These are phyloP conservation scores for Ptilodon capucinus DNA, from an alignment of 2,888 invertebrate genomes.

Conservation along the genomic window DNA sequence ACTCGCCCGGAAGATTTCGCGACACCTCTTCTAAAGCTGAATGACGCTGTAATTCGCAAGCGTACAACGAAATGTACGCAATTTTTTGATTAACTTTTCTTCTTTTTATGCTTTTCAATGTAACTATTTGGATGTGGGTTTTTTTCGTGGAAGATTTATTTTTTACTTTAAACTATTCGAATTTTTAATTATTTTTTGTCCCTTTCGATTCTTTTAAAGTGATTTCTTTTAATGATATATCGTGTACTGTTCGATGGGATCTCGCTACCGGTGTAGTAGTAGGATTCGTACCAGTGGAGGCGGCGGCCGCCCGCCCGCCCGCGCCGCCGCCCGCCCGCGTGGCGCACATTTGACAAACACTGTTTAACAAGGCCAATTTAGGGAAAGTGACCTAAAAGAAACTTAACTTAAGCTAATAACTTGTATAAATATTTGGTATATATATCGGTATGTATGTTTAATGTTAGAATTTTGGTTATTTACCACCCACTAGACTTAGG, in stretches of 20 bases:
- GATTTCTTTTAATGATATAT: slow-evolving; percentile 75
- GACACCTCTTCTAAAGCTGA: slow-evolving; percentile 51
- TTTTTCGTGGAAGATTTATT: slow-evolving; percentile 61
- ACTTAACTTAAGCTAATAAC: slow-evolving; percentile 82
- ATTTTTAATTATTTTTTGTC: slow-evolving; percentile 51
- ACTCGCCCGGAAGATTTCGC: slow-evolving; percentile 48
- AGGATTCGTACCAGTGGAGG: slow-evolving; percentile 16
- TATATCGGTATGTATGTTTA: slow-evolving; percentile 82
- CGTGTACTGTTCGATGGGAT: slow-evolving; percentile 44
- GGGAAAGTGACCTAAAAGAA: slow-evolving; percentile 77
- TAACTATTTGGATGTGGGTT: slow-evolving; percentile 77
- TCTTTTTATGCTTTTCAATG: slow-evolving; percentile 74
- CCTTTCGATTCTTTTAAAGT: slow-evolving; percentile 48
- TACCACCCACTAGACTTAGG: slow-evolving; percentile 82
- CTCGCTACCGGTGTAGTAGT: slow-evolving; percentile 39
- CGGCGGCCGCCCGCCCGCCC: slow-evolving; percentile 26
- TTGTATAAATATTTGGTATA: slow-evolving; percentile 82
- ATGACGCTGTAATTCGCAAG: slow-evolving; percentile 45
- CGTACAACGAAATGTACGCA: slow-evolving; percentile 51
- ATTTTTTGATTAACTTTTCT: slow-evolving; percentile 55
- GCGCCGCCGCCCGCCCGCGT: slow-evolving; percentile 35
- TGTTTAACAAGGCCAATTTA: slow-evolving; percentile 77
- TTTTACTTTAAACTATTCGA: slow-evolving; percentile 51
- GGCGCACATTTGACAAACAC: slow-evolving; percentile 74
- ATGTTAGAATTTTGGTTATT: slow-evolving; percentile 82